Percentiles rank a stretch among this genome's conserved stretches.
These are phyloP conservation scores for Agonopterix subpropinquella DNA, from an alignment of 2,888 invertebrate species.

Conservation along the genomic window DNA sequence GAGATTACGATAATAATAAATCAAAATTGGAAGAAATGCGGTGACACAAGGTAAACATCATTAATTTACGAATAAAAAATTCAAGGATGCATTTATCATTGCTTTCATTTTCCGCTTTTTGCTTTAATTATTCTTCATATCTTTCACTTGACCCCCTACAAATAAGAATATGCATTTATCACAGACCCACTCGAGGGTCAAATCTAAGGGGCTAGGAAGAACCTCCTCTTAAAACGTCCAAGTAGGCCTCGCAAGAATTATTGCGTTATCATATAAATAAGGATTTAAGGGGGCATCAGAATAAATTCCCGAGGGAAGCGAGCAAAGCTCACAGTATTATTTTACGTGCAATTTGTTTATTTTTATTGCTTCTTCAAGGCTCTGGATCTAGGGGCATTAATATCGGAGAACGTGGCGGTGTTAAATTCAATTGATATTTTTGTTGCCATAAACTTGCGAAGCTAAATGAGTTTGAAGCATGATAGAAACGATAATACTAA, in stretches of 20 bases:
- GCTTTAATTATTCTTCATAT: no score
- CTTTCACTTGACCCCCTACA: no score
- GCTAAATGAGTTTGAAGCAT: conserved; percentile 13
- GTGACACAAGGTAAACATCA: no score
- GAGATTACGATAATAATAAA: no score
- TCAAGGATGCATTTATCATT: no score
- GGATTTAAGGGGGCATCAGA: conserved; percentile 59
- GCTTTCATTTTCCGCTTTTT: no score
- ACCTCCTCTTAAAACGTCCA: conserved; percentile 5
- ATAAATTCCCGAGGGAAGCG: conserved; percentile 42
- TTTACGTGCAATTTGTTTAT: conserved; percentile 64
- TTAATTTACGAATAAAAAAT: no score
- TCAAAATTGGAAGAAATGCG: no score
- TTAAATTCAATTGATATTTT: conserved; percentile 23
- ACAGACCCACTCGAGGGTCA: no score
- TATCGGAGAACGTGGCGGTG: conserved; percentile 19
- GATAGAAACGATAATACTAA: conserved; percentile 1
- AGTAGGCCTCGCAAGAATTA: conserved; percentile 44
- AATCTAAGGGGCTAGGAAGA: no score
- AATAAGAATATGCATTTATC: no score
- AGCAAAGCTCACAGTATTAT: conserved; percentile 46
- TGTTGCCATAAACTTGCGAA: background rate
- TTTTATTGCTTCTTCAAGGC: conserved; percentile 43
- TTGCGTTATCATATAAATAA: conserved; percentile 68
- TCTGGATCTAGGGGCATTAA: conserved; percentile 26